These are phyloP conservation scores for Drosophila trichaetosa DNA, from an alignment of 2,888 invertebrate genomes.

Conservation along the genomic window DNA sequence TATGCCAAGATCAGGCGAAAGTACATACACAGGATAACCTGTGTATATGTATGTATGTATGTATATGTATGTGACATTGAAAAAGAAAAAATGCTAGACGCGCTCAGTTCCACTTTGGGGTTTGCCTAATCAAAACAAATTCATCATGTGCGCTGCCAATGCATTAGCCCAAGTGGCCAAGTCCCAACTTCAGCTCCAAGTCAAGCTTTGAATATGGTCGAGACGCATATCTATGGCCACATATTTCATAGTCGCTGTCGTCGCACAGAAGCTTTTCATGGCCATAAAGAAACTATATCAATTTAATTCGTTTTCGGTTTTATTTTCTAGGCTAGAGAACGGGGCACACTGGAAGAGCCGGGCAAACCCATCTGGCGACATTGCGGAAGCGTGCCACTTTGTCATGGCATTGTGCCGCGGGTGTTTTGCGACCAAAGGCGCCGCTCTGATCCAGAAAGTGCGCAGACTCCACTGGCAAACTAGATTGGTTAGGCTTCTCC, in stretches of 20 bases:
- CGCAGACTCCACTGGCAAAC: constrained; percentile 16
- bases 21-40: constrained; percentile 38
- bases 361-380: constrained; percentile 64
- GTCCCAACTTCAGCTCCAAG: constrained; percentile 13
- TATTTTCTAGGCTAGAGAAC: constrained; percentile 33
- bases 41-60: background rate
- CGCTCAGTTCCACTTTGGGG: constrained; percentile 28
- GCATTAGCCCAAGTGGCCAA: constrained; percentile 63
- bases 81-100: constrained; percentile 38
- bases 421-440: constrained; percentile 68
- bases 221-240: constrained; percentile 68
- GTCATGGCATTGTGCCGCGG: constrained; percentile 78
- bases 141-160: constrained; percentile 79
- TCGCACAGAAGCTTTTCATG: constrained; percentile 75
- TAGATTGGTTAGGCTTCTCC: constrained; percentile 13
- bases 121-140: constrained; percentile 75
- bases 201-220: constrained; percentile 27
- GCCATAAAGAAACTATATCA: constrained; percentile 80
- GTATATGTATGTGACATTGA: constrained; percentile 42
- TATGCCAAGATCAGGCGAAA: constrained; percentile 75
- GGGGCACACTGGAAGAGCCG: background rate
- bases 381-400: constrained; percentile 79
- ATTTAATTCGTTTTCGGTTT: constrained; percentile 74
- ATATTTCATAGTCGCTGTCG: constrained; percentile 71
- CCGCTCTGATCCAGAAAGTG: constrained; percentile 40